These are phyloP conservation scores for Xyliphius kryptos DNA, from an alignment of 2,113 vertebrate species.

Conservation along the genomic window DNA sequence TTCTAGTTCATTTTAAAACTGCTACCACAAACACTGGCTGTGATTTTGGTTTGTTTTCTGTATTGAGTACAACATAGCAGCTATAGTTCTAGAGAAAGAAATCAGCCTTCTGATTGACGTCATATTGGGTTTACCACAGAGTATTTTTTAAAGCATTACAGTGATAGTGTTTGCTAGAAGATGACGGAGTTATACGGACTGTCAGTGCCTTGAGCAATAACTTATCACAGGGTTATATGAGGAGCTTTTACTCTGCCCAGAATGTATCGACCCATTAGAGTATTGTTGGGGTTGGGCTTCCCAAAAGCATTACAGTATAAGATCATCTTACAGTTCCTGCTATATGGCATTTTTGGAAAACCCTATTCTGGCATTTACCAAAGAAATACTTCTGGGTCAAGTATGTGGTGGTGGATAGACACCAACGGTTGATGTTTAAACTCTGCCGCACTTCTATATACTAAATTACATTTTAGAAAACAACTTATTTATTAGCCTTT, in stretches of 20 bases:
- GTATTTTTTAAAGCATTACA: conserved; percentile 7
- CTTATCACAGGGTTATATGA: conserved; percentile 28
- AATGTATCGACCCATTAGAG: conserved; percentile 4
- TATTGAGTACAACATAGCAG: conserved; percentile 41
- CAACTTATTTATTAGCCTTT: conserved; percentile 58
- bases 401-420: conserved; percentile 15
- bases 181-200: conserved; percentile 16
- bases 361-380: conserved; percentile 12
- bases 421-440: neutral
- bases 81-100: conserved; percentile 24
- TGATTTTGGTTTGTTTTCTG: conserved; percentile 41
- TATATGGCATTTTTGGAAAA: conserved; percentile 20
- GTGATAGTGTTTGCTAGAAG: conserved; percentile 25
- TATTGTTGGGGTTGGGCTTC: neutral
- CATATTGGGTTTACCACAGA: neutral
- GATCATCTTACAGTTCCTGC: conserved; percentile 14
- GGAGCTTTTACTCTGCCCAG: conserved; percentile 6
- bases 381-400: conserved; percentile 32
- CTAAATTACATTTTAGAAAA: neutral
- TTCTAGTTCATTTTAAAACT: conserved; percentile 13
- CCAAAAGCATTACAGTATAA: neutral
- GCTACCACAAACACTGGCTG: conserved; percentile 23
- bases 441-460: neutral
- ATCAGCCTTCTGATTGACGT: conserved; percentile 11
- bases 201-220: conserved; percentile 31